Percentiles rank a stretch among this genome's conserved stretches.
These are phyloP conservation scores for Callyntrura guangdongensis DNA, from an alignment of 2,888 invertebrate species.

Conservation along the genomic window DNA sequence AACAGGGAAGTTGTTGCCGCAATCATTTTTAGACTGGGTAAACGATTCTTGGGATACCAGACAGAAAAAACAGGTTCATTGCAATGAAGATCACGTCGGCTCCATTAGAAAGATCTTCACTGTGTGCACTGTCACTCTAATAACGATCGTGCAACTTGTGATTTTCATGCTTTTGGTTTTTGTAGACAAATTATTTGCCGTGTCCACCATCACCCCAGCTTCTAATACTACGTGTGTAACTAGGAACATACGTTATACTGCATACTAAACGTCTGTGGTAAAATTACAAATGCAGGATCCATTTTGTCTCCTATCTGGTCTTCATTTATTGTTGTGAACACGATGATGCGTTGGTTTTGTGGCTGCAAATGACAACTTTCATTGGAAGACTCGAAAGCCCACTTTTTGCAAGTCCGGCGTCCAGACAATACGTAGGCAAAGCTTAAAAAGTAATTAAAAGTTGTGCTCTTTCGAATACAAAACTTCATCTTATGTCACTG, in stretches of 20 bases:
- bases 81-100: conserved; percentile 64
- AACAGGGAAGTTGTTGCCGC: conserved; percentile 39
- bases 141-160: conserved; percentile 26
- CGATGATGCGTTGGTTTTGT: too few species aligned
- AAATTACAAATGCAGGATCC: conserved; percentile 15
- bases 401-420: neutral
- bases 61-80: conserved; percentile 40
- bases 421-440: neutral
- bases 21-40: conserved; percentile 18
- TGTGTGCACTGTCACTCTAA: conserved; percentile 64
- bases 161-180: conserved; percentile 9
- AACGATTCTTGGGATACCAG: conserved; percentile 2
- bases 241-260: neutral
- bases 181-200: neutral
- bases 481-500: neutral
- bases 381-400: conserved; percentile 4
- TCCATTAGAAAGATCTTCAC: conserved; percentile 68
- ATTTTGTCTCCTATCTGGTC: conserved; percentile 6
- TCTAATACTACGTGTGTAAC: neutral
- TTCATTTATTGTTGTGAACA: neutral
- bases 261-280: neutral
- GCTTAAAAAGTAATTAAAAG: conserved; percentile 42
- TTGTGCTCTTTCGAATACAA: neutral
- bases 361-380: neutral
- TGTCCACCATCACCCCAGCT: too few species aligned